Evolutionary conservation across 2,888 invertebrate genomes (phyloP).

Genomic region (Leptinotarsa rubiginosa): DNA sequence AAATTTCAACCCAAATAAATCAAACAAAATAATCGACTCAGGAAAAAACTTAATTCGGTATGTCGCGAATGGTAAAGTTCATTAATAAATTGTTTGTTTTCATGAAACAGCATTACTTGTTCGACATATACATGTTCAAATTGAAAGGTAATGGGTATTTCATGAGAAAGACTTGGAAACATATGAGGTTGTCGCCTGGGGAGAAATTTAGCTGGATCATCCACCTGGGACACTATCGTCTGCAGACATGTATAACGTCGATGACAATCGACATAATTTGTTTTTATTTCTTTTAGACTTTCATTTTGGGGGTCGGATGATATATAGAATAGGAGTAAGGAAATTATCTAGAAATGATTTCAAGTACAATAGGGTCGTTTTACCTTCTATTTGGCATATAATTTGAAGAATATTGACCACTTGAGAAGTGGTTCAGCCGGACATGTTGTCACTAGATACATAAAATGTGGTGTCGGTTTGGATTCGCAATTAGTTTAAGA

Average conservation of each 20-base stretch:
- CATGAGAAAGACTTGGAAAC: constrained; percentile 48
- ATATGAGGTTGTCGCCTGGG: constrained; percentile 58
- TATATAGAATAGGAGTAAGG: not conserved
- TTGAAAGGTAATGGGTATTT: constrained; percentile 36
- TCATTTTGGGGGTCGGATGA: not conserved
- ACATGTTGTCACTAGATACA: no score
- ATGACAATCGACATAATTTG: constrained; percentile 11
- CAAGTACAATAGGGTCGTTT: not conserved
- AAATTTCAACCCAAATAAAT: no score
- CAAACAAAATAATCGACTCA: no score
- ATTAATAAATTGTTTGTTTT: not conserved
- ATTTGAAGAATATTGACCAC: not conserved
- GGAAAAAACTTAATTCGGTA: no score
- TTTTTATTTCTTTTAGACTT: not conserved
- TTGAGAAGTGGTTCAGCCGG: no score
- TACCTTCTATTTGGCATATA: not conserved
- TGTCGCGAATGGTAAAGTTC: no score
- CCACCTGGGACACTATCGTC: constrained; percentile 60
- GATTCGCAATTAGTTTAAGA: no score
- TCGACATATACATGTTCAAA: constrained; percentile 19
- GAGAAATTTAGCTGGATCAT: constrained; percentile 58
- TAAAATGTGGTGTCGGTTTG: no score
- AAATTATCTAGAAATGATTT: not conserved
- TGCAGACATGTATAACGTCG: constrained; percentile 43
- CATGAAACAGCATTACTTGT: not conserved